Base-by-base conservation (phyloP, 1,140 invertebrate species). In the Ceratitis capitata region DNA sequence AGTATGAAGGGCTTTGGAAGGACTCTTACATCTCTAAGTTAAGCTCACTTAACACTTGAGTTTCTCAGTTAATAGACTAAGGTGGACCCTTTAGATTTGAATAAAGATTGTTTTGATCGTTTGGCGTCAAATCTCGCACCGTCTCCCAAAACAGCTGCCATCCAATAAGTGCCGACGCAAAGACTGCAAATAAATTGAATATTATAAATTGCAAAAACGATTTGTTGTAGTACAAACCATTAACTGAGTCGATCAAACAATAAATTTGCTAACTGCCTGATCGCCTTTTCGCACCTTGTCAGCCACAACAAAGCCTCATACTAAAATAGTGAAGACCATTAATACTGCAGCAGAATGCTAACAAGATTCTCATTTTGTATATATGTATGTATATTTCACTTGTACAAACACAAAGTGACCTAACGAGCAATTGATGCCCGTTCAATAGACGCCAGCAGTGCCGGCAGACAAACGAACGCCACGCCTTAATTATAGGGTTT, bases 241-340 rank as follows among this genome's bases (percentile, higher is more conserved):
- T 78, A 78, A 78, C 45, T 45, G 45, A 78, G 32, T 14, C 3
- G 3, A 45, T 23, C 7, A 12, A 69, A 78, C 12, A 61, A 1
- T 12, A n/a, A 78, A 45, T 45, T 78, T 45, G 10, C 35, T 39
- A 69, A 69, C 32, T 35, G 32, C 61, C 32, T 3, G 3, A 69
- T 69, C 61, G 32, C 61, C 61, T 78, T 78, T 78, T 78, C 69
- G 39, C 69, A 78, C 69, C 69, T 78, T 78, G 69, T 78, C 45
- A 78, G 16, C 39, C 69, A 45, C 16, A 78, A 26, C 69, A 78
- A 26, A 14, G 39, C 3, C 1, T n/a, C 16, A 6, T 78, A 32
- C 61, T 35, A 69, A 69, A 69, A 69, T 35, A 3, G 0, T 35
- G 32, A 1, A 35, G 61, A 0, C 14, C 5, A 4, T 32, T 69